A percentile compares a stretch with the other conserved stretches of the same genome.
These are phyloP conservation scores for Steatornis caripensis DNA, from an alignment of 2,113 vertebrate genomes.

Conservation along the genomic window DNA sequence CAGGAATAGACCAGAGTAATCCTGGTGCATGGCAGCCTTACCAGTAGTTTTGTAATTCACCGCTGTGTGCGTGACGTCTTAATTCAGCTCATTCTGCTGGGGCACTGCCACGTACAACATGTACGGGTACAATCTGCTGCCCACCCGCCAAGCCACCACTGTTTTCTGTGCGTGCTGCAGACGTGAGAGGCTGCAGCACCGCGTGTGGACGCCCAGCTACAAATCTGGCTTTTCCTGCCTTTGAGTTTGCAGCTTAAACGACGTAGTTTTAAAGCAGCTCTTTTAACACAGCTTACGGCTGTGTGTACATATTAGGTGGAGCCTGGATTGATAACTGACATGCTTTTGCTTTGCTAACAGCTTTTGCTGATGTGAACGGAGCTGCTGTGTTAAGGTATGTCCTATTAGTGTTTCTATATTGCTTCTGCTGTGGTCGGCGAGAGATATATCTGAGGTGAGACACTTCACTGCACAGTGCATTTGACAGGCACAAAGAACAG, in stretches of 20 bases:
- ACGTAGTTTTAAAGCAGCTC: background rate
- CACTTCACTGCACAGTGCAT: background rate
- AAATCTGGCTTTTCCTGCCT: background rate
- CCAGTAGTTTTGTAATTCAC: background rate
- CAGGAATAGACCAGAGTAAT: slow-evolving; percentile 20
- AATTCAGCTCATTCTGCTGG: background rate
- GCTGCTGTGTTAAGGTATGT: background rate
- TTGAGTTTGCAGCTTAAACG: background rate
- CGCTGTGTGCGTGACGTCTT: background rate
- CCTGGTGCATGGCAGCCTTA: background rate
- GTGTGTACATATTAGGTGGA: background rate
- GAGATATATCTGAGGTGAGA: background rate
- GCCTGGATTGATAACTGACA: background rate
- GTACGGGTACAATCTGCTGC: fast-evolving
- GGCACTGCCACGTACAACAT: background rate
- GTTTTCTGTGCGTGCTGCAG: fast-evolving
- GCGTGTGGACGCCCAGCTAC: fast-evolving
- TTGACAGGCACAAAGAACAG: background rate
- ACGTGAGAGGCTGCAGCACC: background rate
- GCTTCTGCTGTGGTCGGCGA: background rate
- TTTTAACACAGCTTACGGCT: background rate
- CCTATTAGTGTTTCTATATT: background rate
- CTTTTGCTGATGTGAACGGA: background rate
- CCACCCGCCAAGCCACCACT: background rate
- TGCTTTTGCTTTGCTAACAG: background rate